Evolutionary conservation across 2,797 vertebrate species (phyloP).

Genomic region (Orestias chungarensis): DNA sequence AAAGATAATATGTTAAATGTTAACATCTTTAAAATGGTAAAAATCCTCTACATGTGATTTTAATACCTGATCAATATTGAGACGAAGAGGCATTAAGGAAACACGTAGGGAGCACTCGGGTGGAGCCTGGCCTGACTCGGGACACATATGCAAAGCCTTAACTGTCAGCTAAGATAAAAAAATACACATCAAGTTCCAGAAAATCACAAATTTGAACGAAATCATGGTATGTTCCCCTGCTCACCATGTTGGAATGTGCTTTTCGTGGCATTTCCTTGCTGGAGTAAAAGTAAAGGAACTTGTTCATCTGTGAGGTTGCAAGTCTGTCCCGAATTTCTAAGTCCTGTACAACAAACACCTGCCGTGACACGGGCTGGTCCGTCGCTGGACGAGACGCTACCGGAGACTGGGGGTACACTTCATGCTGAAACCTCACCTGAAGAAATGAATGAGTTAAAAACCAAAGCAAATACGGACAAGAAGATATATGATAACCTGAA

Average conservation of each 20-base stretch:
- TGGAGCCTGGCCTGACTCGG: slow-evolving; percentile 90
- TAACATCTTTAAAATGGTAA: background rate
- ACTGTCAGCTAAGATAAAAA: slow-evolving; percentile 85
- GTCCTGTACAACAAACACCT: slow-evolving; percentile 94
- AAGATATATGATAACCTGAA: background rate
- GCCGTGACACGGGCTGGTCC: slow-evolving; percentile 93
- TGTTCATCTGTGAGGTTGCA: slow-evolving; percentile 98
- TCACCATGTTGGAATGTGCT: slow-evolving; percentile 97
- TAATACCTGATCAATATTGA: slow-evolving; percentile 96
- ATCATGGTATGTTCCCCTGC: background rate
- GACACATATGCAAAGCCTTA: slow-evolving; percentile 92
- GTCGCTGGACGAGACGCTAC: slow-evolving; percentile 65
- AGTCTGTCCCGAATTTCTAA: slow-evolving; percentile 95
- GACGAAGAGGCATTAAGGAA: slow-evolving; percentile 95
- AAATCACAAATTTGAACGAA: background rate
- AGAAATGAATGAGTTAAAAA: background rate
- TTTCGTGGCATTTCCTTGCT: slow-evolving; percentile 98
- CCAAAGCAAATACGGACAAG: too few relatives aligned
- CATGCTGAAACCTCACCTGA: slow-evolving; percentile 97
- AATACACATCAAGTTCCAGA: slow-evolving; percentile 5
- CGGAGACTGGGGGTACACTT: slow-evolving; percentile 86
- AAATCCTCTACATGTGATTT: background rate
- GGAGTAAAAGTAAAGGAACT: slow-evolving; percentile 96
- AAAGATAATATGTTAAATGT: background rate
- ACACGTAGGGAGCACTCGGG: slow-evolving; percentile 95